phyloP scores from a whole-genome alignment of 64 coral and sea anemone genomes.

The Porites lutea region DNA sequence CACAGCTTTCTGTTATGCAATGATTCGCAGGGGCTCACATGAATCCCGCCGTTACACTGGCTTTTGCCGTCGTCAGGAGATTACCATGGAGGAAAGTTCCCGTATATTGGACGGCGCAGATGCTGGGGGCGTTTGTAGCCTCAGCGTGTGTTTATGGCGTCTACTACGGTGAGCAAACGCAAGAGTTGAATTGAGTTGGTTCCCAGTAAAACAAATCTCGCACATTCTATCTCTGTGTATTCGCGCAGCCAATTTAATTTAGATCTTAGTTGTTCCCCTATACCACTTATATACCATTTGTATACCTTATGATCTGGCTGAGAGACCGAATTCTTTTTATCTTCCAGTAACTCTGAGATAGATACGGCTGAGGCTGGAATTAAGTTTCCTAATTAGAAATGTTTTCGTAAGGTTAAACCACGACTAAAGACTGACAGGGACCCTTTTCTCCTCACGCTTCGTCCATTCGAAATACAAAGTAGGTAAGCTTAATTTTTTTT shows the following conservation, averaged over 20 bases:
- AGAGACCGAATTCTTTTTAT: too few species aligned
- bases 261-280: too few species aligned
- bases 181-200: not conserved
- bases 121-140: constrained; percentile 62
- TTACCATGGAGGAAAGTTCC: constrained; percentile 74
- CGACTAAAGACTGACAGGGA: too few species aligned
- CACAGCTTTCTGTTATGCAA: not conserved
- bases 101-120: constrained; percentile 63
- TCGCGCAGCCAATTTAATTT: too few species aligned
- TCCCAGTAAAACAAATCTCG: too few species aligned
- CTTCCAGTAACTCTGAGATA: too few species aligned
- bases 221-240: too few species aligned
- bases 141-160: constrained; percentile 69
- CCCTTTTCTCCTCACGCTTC: not conserved
- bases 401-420: too few species aligned
- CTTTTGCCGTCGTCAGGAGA: constrained; percentile 63
- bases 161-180: constrained; percentile 51
- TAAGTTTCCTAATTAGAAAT: too few species aligned
- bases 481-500: not conserved
- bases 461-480: not conserved
- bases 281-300: too few species aligned
- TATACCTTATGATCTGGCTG: too few species aligned
- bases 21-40: constrained; percentile 72
- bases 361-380: too few species aligned
- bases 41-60: constrained; percentile 77